Conservation (phyloP, 2,113 vertebrate genomes). For the Lucifuga dentata region DNA sequence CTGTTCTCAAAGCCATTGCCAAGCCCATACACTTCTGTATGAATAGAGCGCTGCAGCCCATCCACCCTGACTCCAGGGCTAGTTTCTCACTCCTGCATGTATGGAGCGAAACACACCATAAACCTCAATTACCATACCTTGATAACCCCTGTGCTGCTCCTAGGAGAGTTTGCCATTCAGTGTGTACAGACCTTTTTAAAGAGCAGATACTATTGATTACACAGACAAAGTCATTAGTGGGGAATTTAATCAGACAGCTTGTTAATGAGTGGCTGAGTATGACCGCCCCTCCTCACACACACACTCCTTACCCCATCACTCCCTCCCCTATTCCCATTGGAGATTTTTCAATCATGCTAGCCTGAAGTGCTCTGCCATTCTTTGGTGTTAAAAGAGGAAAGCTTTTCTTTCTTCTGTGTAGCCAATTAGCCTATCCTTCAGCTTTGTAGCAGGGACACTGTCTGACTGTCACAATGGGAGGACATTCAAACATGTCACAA, state of each 20-base stretch:
- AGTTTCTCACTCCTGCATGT: conserved; percentile 29
- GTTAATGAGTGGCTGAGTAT: conserved; percentile 76
- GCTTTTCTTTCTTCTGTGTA: conserved; percentile 71
- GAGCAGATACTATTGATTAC: conserved; percentile 80
- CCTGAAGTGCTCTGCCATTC: conserved; percentile 73
- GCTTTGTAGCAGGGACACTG: conserved; percentile 52
- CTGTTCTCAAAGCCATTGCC: conserved; percentile 6
- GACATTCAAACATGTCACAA: conserved; percentile 44
- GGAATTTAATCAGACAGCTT: conserved; percentile 79
- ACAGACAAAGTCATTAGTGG: conserved; percentile 78
- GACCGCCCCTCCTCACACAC: conserved; percentile 65
- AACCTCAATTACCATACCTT: conserved; percentile 61
- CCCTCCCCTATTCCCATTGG: conserved; percentile 58
- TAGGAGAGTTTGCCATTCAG: conserved; percentile 41
- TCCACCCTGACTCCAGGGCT: conserved; percentile 49
- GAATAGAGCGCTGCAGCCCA: conserved; percentile 31
- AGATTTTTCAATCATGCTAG: conserved; percentile 75
- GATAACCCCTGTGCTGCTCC: conserved; percentile 46
- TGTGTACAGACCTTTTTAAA: conserved; percentile 72
- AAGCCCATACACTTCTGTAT: conserved; percentile 38
- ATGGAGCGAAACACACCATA: conserved; percentile 42
- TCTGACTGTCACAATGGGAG: conserved; percentile 50
- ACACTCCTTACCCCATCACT: conserved; percentile 41
- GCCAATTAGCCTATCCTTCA: conserved; percentile 78
- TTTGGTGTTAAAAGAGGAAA: conserved; percentile 70